Base-by-base conservation (phyloP, 2,888 invertebrate species). In the Acanthosepion esculentum region DNA sequence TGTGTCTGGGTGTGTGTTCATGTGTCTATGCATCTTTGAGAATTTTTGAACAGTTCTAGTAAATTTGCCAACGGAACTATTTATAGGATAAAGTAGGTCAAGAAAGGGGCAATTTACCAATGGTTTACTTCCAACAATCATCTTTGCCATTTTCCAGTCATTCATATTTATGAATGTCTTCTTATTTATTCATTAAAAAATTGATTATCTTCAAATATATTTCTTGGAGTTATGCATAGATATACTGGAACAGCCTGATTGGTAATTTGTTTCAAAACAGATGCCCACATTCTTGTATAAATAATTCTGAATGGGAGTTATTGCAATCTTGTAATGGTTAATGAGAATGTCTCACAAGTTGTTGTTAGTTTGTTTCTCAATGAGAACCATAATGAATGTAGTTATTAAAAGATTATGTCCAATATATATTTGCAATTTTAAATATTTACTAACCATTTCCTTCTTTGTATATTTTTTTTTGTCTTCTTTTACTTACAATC, bases 101-200 rank as follows among this genome's bases (percentile, higher is more conserved):
- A n/a, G n/a, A 15, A n/a, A n/a, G 78, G 12, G 33, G 33, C 78
- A 33, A 78, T n/a, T 78, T 33, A n/a, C 78, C 78, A 33, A n/a
- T 18, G 78, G 33, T 15, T 78, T 78, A 78, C 33, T 78, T n/a
- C 12, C 15, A 15, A 12, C n/a, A 12, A n/a, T 78, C 78, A 78
- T 78, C 15, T 78, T 78, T 78, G n/a, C n/a, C 78, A 78, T 7
- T n/a, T 78, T 78, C 15, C n/a, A 78, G 33, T 78, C 33, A 78
- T 78, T 33, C n/a, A 78, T 33, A 78, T 78, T 78, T 8, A 33
- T 78, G n/a, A 78, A 78, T n/a, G 12, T n/a, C 12, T 78, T 15
- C 78, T n/a, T 78, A 78, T 78, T 78, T 78, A 78, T 78, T n/a
- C n/a, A 78, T 78, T 29, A n/a, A 78, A 78, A 78, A 78, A 33